phyloP scores from a whole-genome alignment of 2,113 vertebrate genomes.

The Diglossa brunneiventris region DNA sequence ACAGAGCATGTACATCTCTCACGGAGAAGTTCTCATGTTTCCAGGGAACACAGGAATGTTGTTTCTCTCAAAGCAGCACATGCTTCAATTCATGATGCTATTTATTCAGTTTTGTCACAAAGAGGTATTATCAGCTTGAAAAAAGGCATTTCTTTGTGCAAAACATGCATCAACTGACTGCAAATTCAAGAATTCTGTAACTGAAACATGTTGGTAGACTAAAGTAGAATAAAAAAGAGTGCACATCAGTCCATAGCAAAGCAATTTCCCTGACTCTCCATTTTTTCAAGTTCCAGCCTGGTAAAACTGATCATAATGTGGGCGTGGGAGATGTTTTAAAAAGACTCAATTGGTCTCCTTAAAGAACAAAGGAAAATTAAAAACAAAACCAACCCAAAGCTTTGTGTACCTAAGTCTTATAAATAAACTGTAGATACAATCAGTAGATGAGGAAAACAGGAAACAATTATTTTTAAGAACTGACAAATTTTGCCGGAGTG shows the following conservation, averaged over 20 bases:
- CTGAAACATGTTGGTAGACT: neutral
- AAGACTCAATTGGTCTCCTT: neutral
- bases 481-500: neutral
- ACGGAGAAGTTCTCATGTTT: fast-evolving
- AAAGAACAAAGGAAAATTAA: neutral
- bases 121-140: neutral
- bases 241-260: neutral
- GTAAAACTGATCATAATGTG: neutral
- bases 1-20: neutral
- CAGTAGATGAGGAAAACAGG: neutral
- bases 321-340: neutral
- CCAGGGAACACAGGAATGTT: neutral
- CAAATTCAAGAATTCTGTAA: neutral
- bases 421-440: slow-evolving; percentile 11
- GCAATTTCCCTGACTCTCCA: neutral
- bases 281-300: neutral
- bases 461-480: slow-evolving; percentile 11
- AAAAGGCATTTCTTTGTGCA: neutral
- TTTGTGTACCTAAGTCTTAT: neutral
- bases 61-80: neutral
- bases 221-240: neutral
- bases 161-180: neutral
- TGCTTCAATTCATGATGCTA: neutral
- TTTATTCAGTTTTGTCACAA: neutral
- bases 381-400: neutral